A percentile compares a stretch with the other conserved stretches of the same genome.
These are phyloP conservation scores for Drosophila birchii DNA, from an alignment of 2,888 invertebrate genomes.

Conservation along the genomic window DNA sequence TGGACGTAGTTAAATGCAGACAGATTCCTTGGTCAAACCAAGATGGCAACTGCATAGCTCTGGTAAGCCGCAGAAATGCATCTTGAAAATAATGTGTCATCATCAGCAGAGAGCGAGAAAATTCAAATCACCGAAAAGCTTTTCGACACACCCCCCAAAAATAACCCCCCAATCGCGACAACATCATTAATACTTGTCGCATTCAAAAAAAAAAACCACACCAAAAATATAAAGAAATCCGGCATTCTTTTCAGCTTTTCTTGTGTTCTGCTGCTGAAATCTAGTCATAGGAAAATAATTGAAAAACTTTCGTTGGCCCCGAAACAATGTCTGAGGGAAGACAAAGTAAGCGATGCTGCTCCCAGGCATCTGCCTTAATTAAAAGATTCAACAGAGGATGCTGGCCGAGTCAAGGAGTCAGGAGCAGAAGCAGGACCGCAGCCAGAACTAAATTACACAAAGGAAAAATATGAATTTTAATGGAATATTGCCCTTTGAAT, in stretches of 20 bases:
- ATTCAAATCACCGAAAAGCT: conserved; percentile 52
- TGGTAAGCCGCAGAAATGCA: conserved; percentile 19
- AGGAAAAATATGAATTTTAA: conserved; percentile 9
- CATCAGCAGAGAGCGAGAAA: conserved; percentile 18
- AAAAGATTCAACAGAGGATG: conserved; percentile 46
- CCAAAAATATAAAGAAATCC: conserved; percentile 22
- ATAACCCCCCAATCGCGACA: conserved; percentile 12
- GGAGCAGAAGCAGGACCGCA: conserved; percentile 4
- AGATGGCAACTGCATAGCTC: not conserved
- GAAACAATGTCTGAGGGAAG: conserved; percentile 30
- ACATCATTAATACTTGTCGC: conserved; percentile 62
- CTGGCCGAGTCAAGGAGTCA: conserved; percentile 14
- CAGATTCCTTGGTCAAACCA: conserved; percentile 4
- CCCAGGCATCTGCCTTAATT: conserved; percentile 43
- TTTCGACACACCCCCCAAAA: conserved; percentile 15
- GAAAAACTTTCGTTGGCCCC: conserved; percentile 65
- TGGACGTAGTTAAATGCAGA: conserved; percentile 15
- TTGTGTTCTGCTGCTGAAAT: conserved; percentile 38
- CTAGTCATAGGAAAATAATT: conserved; percentile 70
- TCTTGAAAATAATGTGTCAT: conserved; percentile 31
- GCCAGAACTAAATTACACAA: conserved; percentile 1
- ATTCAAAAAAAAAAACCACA: not conserved
- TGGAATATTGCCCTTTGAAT: too few relatives aligned
- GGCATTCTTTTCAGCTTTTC: conserved; percentile 20
- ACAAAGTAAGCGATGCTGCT: conserved; percentile 43